phyloP scores from a whole-genome alignment of 2,888 invertebrate genomes.

The Ormyrus rosae region DNA sequence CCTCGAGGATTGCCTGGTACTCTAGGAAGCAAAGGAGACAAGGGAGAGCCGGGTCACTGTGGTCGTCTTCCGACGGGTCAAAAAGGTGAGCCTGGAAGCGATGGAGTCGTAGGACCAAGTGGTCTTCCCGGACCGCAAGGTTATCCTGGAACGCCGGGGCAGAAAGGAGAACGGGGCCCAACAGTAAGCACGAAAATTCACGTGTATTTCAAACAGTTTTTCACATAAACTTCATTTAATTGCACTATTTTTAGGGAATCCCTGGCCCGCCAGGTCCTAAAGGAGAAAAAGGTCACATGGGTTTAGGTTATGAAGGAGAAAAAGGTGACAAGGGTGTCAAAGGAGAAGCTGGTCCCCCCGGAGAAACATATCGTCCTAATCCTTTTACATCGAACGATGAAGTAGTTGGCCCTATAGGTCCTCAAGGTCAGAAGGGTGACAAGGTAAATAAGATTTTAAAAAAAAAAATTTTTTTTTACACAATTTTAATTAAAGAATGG shows the following conservation, averaged over 20 bases:
- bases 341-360: constrained; percentile 79
- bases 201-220: too few species aligned
- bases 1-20: constrained; percentile 86
- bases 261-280: constrained; percentile 83
- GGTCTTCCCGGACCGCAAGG: constrained; percentile 83
- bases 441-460: constrained; percentile 74
- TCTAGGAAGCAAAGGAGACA: constrained; percentile 84
- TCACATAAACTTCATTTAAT: not conserved
- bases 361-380: constrained; percentile 68
- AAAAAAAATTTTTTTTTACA: constrained; percentile 10
- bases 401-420: constrained; percentile 66
- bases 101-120: constrained; percentile 83
- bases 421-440: constrained; percentile 77
- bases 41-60: constrained; percentile 88
- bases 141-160: constrained; percentile 79
- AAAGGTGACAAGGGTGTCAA: constrained; percentile 82
- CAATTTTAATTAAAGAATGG: not conserved
- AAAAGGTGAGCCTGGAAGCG: constrained; percentile 89
- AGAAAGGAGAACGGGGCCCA: constrained; percentile 81
- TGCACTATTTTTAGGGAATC: constrained; percentile 78
- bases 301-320: constrained; percentile 79
- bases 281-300: constrained; percentile 82
- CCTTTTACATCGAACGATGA: constrained; percentile 75
- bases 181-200: constrained; percentile 74
- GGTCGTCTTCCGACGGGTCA: constrained; percentile 86